Evolutionary conservation across 2,113 vertebrate genomes (phyloP).

Genomic region (Oenanthe oenanthe): DNA sequence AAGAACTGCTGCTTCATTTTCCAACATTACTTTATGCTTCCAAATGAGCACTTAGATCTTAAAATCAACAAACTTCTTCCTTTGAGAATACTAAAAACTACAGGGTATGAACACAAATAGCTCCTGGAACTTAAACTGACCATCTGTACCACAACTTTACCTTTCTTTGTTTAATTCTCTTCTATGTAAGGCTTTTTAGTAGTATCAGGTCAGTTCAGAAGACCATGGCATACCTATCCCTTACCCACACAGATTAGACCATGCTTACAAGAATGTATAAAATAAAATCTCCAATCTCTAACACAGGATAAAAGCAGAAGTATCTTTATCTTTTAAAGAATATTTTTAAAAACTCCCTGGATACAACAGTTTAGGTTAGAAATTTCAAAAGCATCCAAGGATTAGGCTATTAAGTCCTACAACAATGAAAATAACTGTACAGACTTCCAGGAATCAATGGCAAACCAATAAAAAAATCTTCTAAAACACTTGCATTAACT

Average conservation of each 20-base stretch:
- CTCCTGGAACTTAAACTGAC: background rate
- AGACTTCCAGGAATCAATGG: background rate
- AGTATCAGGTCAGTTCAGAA: background rate
- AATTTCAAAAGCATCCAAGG: background rate
- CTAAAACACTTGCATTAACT: background rate
- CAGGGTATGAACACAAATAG: background rate
- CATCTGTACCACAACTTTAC: background rate
- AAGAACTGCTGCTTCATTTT: background rate
- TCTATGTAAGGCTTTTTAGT: background rate
- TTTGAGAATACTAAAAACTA: background rate
- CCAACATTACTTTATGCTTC: background rate
- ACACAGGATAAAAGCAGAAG: background rate
- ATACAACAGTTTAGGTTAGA: background rate
- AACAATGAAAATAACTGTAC: background rate
- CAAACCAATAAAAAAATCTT: background rate
- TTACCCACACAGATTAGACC: background rate
- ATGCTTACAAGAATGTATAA: background rate
- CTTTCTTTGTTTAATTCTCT: background rate
- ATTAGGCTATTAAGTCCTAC: background rate
- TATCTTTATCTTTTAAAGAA: background rate
- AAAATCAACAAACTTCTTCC: background rate
- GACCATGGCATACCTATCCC: accelerated
- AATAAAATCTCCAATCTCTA: background rate
- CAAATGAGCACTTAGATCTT: background rate
- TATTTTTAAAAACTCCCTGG: background rate